Evolutionary conservation across 2,113 vertebrate species (phyloP), one percentile per base, ranked within the genome.

Genomic region (Corythornis cristatus): DNA sequence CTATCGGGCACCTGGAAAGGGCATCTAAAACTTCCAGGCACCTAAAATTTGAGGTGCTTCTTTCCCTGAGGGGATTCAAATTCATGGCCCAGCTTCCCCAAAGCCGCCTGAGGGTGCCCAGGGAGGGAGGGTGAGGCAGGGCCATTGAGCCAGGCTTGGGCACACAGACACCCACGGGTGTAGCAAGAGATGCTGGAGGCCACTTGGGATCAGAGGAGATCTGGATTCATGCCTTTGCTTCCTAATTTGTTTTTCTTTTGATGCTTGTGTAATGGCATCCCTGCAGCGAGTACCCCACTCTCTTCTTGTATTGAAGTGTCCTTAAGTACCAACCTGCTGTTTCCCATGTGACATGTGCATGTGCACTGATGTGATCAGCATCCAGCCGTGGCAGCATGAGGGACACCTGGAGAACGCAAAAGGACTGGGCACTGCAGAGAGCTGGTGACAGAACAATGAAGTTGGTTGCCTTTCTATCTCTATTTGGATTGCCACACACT

Each of bases 61-160:
- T 68, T 58, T 25, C 15, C 54, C 78, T n/a, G 60, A 23, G 43
- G 50, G 14, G 33, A 28, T 22, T 9, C 45, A 17, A 8, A 20
- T 2, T 9, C 2, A 5, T 3, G 3, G 8, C 56, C 25, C 29
- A 28, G 4, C 29, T 5, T 4, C 43, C 13, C 21, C 5, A 46
- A 64, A 40, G 65, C 26, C 64, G 56, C 35, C 15, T 3, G 33
- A 3, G 37, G 56, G 16, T 9, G 51, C 2, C 28, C 4, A 33
- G 35, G 48, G 15, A 25, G 33, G 40, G 23, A 2, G 6, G 42
- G 80, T 21, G 19, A 31, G 58, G 29, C 57, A 14, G 19, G 28
- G 21, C 2, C 16, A n/a, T 33, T 7, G 2, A 58, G 77, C 43
- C 4, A 6, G 78, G 16, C 28, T 10, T 3, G 28, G 51, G 64